Base-by-base conservation (phyloP, 2,888 invertebrate genomes). In the Hydriomena furcata region DNA sequence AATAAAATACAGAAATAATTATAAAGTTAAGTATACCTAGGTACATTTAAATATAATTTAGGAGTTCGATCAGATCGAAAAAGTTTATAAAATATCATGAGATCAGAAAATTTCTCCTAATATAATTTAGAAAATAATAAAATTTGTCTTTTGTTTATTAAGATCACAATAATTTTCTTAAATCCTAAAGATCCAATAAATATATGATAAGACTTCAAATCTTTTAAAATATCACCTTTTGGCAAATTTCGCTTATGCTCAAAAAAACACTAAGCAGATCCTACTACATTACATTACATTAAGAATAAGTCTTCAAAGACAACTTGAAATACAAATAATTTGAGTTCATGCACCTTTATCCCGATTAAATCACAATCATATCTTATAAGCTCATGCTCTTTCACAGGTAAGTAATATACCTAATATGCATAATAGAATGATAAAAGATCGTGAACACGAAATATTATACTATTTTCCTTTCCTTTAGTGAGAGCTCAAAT, bases 51-150 rank as follows among this genome's bases (percentile, higher is more conserved):
- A 17, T 8, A 20, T 10, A 17, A 28, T 17, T 20, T 7, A 36
- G 12, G 4, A 28, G 21, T 7, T 30, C 44, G 28, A 45, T 45
- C 3, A 31, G 1, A 45, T 45, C 37, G 36, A 45, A 36, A 34
- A 28, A 23, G 24, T 24, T 31, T 21, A 24, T 7, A 38, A 32
- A 32, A 38, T 34, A 46, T 11, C 12, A 35, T 38, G 38, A 38
- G 46, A 46, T 20, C 28, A 28, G 20, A 43, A n/a, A 17, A 8
- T 20, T 6, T 32, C 8, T 32, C 31, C 6, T 23, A 23, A 31
- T 35, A 8, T 17, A 21, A 35, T 36, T 36, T 30, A 23, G 13
- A 36, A 44, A 28, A 28, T 11, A 32, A 20, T 25, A 32, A 13
- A 7, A 13, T n/a, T n/a, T 20, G 5, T 11, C 8, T 31, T 31